These are phyloP conservation scores for Labeo catla DNA, from an alignment of 2,113 vertebrate species.

Conservation along the genomic window DNA sequence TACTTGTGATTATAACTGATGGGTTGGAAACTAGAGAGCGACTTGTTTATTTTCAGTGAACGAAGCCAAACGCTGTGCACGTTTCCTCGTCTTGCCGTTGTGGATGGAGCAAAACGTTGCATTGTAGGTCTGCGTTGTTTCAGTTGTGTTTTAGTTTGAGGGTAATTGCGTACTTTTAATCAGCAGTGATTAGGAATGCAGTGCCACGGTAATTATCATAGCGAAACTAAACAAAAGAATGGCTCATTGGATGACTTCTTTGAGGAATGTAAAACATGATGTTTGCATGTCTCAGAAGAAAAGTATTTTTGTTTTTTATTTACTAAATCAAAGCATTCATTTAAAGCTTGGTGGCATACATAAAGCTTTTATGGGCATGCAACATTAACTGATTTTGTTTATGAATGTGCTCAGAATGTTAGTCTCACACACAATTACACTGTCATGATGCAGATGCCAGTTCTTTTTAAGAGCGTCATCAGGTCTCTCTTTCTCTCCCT, in stretches of 20 bases:
- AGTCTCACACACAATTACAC: neutral
- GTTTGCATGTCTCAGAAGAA: neutral
- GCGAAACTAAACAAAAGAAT: slow-evolving; percentile 69
- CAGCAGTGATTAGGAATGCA: slow-evolving; percentile 37
- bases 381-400: slow-evolving; percentile 18
- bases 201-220: slow-evolving; percentile 64
- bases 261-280: neutral
- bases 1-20: slow-evolving; percentile 78
- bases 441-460: neutral
- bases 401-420: neutral
- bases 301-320: neutral
- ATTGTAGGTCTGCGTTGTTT: slow-evolving; percentile 75
- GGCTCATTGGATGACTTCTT: neutral
- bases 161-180: slow-evolving; percentile 70
- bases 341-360: neutral
- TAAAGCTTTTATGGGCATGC: neutral
- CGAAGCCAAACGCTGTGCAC: slow-evolving; percentile 33
- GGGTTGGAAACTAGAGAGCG: slow-evolving; percentile 63
- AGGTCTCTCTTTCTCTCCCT: neutral
- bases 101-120: slow-evolving; percentile 20
- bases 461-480: neutral
- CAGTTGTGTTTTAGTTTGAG: slow-evolving; percentile 67
- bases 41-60: slow-evolving; percentile 72
- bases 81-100: slow-evolving; percentile 33
- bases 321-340: neutral